Percentiles rank a stretch among this genome's conserved stretches.
These are phyloP conservation scores for Halcyon leucocephala DNA, from an alignment of 2,797 vertebrate genomes.

Conservation along the genomic window DNA sequence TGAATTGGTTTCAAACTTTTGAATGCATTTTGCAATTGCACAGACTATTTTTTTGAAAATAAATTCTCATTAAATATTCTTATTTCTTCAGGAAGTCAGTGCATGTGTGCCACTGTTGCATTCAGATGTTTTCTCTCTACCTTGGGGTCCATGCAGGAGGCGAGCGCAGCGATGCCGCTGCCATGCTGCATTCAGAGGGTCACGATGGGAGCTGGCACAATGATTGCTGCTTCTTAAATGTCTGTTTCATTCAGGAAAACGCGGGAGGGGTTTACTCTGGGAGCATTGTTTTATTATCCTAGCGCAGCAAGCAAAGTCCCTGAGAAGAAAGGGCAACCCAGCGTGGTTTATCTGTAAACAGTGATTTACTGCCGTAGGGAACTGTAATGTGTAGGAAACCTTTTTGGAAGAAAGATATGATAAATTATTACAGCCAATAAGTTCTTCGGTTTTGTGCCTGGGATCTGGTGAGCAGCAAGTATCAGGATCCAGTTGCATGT, in stretches of 20 bases:
- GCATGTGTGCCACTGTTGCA: background rate
- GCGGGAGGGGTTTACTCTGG: background rate
- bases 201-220: background rate
- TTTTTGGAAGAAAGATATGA: constrained; percentile 57
- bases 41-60: background rate
- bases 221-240: constrained; percentile 38
- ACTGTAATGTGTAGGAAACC: constrained; percentile 33
- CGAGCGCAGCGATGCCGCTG: background rate
- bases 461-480: constrained; percentile 65
- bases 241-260: constrained; percentile 46
- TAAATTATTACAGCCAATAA: constrained; percentile 69
- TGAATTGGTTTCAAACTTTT: background rate
- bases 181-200: background rate
- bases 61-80: background rate
- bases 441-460: constrained; percentile 59
- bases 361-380: constrained; percentile 31
- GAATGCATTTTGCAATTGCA: background rate
- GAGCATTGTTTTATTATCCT: background rate
- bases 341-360: constrained; percentile 37
- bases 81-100: background rate
- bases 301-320: background rate
- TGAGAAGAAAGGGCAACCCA: background rate
- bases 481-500: constrained; percentile 51
- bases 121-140: background rate
- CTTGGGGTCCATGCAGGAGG: background rate